A percentile compares a stretch with the other conserved stretches of the same genome.
phyloP scores from a whole-genome alignment of 92 coral and sea anemone species.

The Parazoanthus darwini region DNA sequence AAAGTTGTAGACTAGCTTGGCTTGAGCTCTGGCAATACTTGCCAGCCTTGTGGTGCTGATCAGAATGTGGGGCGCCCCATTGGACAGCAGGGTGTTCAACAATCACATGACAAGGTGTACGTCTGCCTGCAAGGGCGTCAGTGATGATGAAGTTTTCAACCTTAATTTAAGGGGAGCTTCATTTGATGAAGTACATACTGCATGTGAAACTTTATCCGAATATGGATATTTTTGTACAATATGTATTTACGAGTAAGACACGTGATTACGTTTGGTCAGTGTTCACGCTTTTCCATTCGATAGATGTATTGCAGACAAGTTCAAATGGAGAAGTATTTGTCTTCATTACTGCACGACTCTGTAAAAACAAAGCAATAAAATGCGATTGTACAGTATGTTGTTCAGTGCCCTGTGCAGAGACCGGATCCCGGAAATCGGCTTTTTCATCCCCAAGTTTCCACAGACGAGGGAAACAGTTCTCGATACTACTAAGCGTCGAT shows the following conservation, averaged over 20 bases:
- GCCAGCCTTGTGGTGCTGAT: background rate
- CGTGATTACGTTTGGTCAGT: background rate
- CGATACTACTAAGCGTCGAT: no score
- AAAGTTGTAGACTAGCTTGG: background rate
- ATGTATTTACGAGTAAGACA: background rate
- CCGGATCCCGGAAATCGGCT: background rate
- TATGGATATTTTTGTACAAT: background rate
- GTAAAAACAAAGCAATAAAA: background rate
- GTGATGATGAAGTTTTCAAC: conserved; percentile 42
- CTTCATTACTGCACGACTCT: background rate
- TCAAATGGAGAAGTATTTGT: background rate
- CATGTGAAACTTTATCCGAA: background rate
- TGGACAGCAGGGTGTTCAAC: conserved; percentile 36
- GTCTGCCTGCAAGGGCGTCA: conserved; percentile 11
- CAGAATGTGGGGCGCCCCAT: conserved; percentile 11
- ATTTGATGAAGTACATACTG: conserved; percentile 31
- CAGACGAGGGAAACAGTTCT: no score
- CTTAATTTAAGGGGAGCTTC: conserved; percentile 27
- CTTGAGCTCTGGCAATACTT: background rate
- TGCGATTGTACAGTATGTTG: background rate
- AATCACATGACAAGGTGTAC: conserved; percentile 32
- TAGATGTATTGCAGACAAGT: background rate
- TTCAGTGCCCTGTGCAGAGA: background rate
- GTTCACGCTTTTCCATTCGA: background rate
- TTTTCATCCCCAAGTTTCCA: no score